phyloP scores from a whole-genome alignment of 2,113 vertebrate genomes.

The Danionella cerebrum region DNA sequence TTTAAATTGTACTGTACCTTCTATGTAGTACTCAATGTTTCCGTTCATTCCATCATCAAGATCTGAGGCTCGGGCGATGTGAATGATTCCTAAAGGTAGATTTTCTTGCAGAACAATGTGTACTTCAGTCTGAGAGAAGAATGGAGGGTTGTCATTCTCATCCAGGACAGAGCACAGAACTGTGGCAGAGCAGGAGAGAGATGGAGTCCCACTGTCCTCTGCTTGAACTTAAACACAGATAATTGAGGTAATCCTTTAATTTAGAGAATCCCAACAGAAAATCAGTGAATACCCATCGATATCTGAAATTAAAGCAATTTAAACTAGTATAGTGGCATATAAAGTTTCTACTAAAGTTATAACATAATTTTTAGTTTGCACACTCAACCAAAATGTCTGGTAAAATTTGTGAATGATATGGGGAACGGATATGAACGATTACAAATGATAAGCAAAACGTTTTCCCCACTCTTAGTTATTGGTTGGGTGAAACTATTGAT shows the following conservation, averaged over 20 bases:
- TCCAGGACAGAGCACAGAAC: constrained; percentile 77
- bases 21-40: constrained; percentile 69
- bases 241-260: background rate
- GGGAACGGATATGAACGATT: too few relatives aligned
- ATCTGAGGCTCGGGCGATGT: constrained; percentile 67
- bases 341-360: too few relatives aligned
- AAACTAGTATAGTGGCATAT: too few relatives aligned
- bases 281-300: too few relatives aligned
- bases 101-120: constrained; percentile 78
- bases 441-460: too few relatives aligned
- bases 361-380: too few relatives aligned
- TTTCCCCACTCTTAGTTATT: too few relatives aligned
- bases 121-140: constrained; percentile 60
- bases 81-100: constrained; percentile 66
- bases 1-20: constrained; percentile 69
- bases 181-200: constrained; percentile 64
- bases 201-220: constrained; percentile 63
- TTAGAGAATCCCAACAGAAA: too few relatives aligned
- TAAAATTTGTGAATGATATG: too few relatives aligned
- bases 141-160: constrained; percentile 79
- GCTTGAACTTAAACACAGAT: constrained; percentile 67
- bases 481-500: too few relatives aligned
- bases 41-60: constrained; percentile 73
- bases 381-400: too few relatives aligned
- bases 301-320: too few relatives aligned